Percentiles rank a stretch among this genome's conserved stretches.
Evolutionary conservation across 2,113 vertebrate genomes (phyloP).

Genomic region (Dissostichus mawsoni): DNA sequence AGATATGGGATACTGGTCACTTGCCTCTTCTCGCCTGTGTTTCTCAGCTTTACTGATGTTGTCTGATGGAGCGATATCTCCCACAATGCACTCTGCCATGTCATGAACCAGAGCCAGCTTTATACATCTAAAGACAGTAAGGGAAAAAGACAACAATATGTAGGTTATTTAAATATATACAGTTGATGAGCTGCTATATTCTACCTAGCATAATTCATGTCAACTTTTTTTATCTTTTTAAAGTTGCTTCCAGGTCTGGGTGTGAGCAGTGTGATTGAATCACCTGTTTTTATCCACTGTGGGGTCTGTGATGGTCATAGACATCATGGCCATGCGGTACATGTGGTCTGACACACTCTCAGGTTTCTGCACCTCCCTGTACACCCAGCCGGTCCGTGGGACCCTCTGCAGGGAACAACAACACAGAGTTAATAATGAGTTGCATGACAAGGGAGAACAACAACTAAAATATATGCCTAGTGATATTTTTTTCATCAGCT

Average conservation of each 20-base stretch:
- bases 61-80: conserved; percentile 97
- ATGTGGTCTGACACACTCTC: conserved; percentile 98
- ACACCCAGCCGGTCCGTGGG: conserved; percentile 95
- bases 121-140: conserved; percentile 86
- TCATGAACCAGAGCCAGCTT: conserved; percentile 96
- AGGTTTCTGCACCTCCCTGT: conserved; percentile 89
- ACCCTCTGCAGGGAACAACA: conserved; percentile 83
- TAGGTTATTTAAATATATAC: no score
- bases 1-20: conserved; percentile 27
- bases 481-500: not conserved
- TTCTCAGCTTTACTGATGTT: conserved; percentile 97
- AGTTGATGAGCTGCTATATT: no score
- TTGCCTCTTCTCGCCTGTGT: conserved; percentile 91
- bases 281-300: conserved; percentile 92
- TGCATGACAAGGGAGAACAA: not conserved
- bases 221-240: no score
- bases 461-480: not conserved
- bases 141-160: not conserved
- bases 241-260: not conserved
- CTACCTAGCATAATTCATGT: no score
- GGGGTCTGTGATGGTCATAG: conserved; percentile 90
- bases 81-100: conserved; percentile 98
- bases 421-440: not conserved
- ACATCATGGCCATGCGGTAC: conserved; percentile 99
- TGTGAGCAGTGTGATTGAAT: conserved; percentile 17